Percentiles rank a stretch among this genome's conserved stretches.
Conservation (phyloP, 2,888 invertebrate species). For the Limnephilus rhombicus region DNA sequence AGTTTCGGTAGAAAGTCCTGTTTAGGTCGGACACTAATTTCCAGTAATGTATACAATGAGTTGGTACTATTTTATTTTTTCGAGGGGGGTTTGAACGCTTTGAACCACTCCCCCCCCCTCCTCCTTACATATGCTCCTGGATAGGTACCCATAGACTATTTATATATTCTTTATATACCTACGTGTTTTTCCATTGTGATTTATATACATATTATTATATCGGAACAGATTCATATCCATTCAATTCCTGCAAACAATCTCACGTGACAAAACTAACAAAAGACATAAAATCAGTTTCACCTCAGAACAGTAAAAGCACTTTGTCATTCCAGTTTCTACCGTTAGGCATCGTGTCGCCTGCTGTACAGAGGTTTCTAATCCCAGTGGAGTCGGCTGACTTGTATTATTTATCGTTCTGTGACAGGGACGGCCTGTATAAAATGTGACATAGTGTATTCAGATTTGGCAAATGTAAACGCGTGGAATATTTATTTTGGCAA, state of each 20-base stretch:
- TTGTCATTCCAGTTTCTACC: slow-evolving; percentile 2
- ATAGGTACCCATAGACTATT: no score
- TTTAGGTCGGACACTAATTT: no score
- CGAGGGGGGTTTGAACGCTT: no score
- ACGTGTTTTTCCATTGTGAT: no score
- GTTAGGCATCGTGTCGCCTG: not conserved
- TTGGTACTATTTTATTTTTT: no score
- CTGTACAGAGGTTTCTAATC: not conserved
- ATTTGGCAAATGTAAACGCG: not conserved
- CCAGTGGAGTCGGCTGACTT: not conserved
- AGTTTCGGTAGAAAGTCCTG: no score
- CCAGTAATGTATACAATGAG: no score
- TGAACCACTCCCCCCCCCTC: no score
- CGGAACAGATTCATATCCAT: not conserved
- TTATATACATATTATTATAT: not conserved
- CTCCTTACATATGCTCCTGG: no score
- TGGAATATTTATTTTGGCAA: not conserved
- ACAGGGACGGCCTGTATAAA: not conserved
- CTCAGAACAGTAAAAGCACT: not conserved
- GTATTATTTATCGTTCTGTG: not conserved
- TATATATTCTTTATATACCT: no score
- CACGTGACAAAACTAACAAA: not conserved
- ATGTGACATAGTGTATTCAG: not conserved
- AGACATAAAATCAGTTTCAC: not conserved
- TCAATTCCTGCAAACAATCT: not conserved